Evolutionary conservation across 2,113 vertebrate genomes (phyloP).

Genomic region (Boleophthalmus pectinirostris): DNA sequence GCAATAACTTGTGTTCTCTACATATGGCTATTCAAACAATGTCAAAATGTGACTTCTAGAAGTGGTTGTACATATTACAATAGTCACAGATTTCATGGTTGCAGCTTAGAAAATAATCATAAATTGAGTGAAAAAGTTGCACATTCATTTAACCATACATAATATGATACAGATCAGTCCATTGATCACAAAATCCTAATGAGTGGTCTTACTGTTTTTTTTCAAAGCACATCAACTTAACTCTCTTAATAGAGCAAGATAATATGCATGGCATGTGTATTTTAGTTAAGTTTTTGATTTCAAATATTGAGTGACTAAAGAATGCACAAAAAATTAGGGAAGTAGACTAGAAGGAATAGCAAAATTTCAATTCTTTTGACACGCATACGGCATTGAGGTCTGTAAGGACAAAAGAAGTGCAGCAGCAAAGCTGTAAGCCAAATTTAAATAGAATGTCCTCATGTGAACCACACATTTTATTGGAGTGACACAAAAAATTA

Average conservation of each 20-base stretch:
- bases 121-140: conserved; percentile 8
- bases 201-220: conserved; percentile 9
- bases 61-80: conserved; percentile 10
- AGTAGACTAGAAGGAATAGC: not conserved
- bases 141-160: conserved; percentile 14
- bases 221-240: conserved; percentile 14
- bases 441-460: not conserved
- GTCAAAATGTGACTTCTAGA: not conserved
- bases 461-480: conserved; percentile 5
- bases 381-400: not conserved
- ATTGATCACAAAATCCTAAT: conserved; percentile 4
- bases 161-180: not conserved
- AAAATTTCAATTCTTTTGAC: not conserved
- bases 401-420: conserved; percentile 18
- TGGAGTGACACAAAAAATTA: conserved; percentile 32
- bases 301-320: not conserved
- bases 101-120: not conserved
- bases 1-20: not conserved
- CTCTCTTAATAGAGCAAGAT: too few species aligned
- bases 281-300: not conserved
- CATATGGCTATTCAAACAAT: not conserved
- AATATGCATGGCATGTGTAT: not conserved
- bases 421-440: conserved; percentile 15
- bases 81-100: not conserved
- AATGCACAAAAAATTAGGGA: not conserved